A percentile compares a stretch with the other conserved stretches of the same genome.
Conservation (phyloP, 2,888 invertebrate genomes). For the Apamea monoglypha region DNA sequence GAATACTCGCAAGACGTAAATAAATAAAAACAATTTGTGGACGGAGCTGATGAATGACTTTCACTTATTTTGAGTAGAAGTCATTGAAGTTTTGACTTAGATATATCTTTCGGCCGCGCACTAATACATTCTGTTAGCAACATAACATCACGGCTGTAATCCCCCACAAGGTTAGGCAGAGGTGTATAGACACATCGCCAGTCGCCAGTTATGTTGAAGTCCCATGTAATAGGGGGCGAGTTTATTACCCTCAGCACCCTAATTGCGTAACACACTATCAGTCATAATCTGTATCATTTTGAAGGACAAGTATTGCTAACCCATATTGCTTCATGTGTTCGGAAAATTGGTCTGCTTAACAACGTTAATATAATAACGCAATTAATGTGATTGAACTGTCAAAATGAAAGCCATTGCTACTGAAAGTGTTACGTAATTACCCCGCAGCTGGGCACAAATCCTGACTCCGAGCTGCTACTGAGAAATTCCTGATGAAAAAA, state of each 20-base stretch:
- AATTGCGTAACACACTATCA: too few species aligned
- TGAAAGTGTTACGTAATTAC: too few species aligned
- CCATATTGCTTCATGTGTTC: too few species aligned
- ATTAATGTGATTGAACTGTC: too few species aligned
- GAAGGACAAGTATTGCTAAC: too few species aligned
- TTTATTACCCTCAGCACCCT: not conserved
- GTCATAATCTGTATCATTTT: too few species aligned
- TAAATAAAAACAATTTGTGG: slow-evolving; percentile 51
- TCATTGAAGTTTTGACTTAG: slow-evolving; percentile 35
- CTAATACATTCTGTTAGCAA: not conserved
- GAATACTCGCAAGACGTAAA: slow-evolving; percentile 38
- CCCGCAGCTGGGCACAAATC: not conserved
- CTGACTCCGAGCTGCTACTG: not conserved
- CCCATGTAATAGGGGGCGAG: not conserved
- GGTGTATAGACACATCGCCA: too few species aligned
- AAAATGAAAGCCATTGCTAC: too few species aligned
- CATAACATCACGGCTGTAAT: not conserved
- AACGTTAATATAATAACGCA: too few species aligned
- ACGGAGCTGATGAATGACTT: slow-evolving; percentile 36
- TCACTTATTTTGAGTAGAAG: slow-evolving; percentile 29
- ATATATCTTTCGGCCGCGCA: not conserved
- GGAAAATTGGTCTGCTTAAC: too few species aligned
- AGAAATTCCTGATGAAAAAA: not conserved
- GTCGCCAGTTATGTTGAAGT: not conserved
- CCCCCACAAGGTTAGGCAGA: not conserved